A percentile compares a stretch with the other conserved stretches of the same genome.
These are phyloP conservation scores for Pristionchus arcanus DNA, from an alignment of 2,888 invertebrate species.

Conservation along the genomic window DNA sequence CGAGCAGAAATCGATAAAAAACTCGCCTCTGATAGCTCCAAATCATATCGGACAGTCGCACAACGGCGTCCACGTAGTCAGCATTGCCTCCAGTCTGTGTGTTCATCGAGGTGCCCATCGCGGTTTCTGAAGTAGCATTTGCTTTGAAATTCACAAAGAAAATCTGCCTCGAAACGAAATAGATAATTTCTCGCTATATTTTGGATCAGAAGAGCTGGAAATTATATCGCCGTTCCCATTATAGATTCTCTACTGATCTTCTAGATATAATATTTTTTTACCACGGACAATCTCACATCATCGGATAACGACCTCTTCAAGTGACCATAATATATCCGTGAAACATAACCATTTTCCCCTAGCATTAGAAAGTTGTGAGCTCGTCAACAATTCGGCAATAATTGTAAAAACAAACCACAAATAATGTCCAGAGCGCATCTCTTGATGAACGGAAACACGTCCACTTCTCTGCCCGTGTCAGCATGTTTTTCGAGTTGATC, in stretches of 20 bases:
- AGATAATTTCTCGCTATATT: too few species aligned
- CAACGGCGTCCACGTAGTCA: slow-evolving; percentile 72
- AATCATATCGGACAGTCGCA: too few species aligned
- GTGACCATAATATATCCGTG: not conserved
- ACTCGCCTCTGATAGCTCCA: too few species aligned
- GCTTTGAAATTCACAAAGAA: too few species aligned
- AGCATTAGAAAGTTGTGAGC: too few species aligned
- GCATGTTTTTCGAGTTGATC: slow-evolving; percentile 74
- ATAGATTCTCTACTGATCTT: too few species aligned
- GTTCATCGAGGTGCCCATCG: slow-evolving; percentile 73
- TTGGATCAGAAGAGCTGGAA: too few species aligned
- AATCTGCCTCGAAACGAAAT: too few species aligned
- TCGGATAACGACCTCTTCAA: not conserved
- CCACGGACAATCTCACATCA: too few species aligned
- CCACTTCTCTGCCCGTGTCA: slow-evolving; percentile 76
- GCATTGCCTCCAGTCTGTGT: slow-evolving; percentile 69
- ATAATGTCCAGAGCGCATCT: slow-evolving; percentile 82
- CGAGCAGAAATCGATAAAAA: too few species aligned
- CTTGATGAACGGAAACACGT: slow-evolving; percentile 81
- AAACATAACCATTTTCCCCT: not conserved
- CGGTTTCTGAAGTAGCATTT: slow-evolving; percentile 72
- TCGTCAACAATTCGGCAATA: not conserved
- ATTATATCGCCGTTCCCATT: too few species aligned
- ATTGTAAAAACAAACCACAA: slow-evolving; percentile 68
- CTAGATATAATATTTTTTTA: too few species aligned